Evolutionary conservation across 2,888 invertebrate genomes (phyloP), one percentile per base, ranked within the genome.

Genomic region (Macrophya alboannulata): DNA sequence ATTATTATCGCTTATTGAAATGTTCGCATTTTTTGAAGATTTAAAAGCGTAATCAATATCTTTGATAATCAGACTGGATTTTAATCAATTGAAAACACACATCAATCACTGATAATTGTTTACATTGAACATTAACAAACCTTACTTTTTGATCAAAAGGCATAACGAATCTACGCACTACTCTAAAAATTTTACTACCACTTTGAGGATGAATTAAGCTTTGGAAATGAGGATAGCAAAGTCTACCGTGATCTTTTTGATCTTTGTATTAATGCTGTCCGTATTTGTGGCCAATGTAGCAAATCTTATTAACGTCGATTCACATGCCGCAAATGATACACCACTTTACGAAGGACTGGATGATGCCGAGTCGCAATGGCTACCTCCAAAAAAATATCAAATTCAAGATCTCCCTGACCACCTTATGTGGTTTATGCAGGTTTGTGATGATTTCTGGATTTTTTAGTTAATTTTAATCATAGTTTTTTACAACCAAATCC

Each of bases 361-460:
- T 62, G 85, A 87, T 31, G 40, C 84, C 31, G 86, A 85, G 48
- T 76, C 86, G 12, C 85, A 77, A 62, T 90, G 90, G 89, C 86
- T 86, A 1, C 86, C 88, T 74, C 91, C 92, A 9, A 91, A 88
- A 77, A 91, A 90, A 86, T 92, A 92, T 86, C 76, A 91, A 88
- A 95, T 96, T 84, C 94, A 94, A 71, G 95, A 96, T 90, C 94
- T 95, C 0, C 90, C 94, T 15, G 94, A 95, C 72, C 95, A 96
- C 90, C 92, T 97, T 77, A 94, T 97, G 88, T 97, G 97, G 97
- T 97, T 97, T 93, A 90, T 97, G 87, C 97, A 97, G 95, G 97
- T 97, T 93, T 93, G 90, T 88, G n/a, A 55, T 55, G n/a, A 43
- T 45, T 12, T 21, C 12, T 4, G 10, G 55, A n/a, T 74, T 21